Base-by-base conservation (phyloP, 2,113 vertebrate genomes). In the Chlorocebus sabaeus region DNA sequence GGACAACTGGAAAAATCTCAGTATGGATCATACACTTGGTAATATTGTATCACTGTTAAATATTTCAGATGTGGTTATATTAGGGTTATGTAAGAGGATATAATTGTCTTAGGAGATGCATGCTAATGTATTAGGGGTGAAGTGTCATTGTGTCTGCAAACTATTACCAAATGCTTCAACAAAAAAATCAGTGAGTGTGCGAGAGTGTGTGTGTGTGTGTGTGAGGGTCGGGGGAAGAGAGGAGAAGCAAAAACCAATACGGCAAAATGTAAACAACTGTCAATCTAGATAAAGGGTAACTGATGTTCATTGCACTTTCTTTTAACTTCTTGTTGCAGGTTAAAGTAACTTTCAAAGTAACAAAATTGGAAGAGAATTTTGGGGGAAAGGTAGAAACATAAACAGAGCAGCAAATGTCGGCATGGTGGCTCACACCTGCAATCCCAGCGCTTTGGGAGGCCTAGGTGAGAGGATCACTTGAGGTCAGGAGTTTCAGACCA, bases 261-360 rank as follows among this genome's bases (percentile, higher is more conserved):
- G 9, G 76, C 38, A 40, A 84, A 70, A 67, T 30, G 11, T 5
- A 43, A 92, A 61, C 43, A 61, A 8, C 20, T 8, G 0, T 2
- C 38, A 59, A 32, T n/a, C 61, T 35, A 18, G 12, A 35, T 11
- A 67, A 84, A 81, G 38, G n/a, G 18, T 9, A 52, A 2, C 27
- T 11, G 50, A 93, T 27, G 3, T 1, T 25, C 59, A 25, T 6
- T 40, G 25, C 18, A 40, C 16, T 90, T 67, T 59, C 43, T 91
- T 86, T 83, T 27, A 10, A 55, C 1, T 48, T 82, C 17, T 67
- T 83, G 86, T 27, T 52, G 67, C 22, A 85, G 82, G 55, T 90
- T 94, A 75, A 48, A 86, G 61, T 64, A 87, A 32, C 59, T 96
- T 89, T 92, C 38, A 67, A 92, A 81, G 30, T 82, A 68, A 95